phyloP scores from a whole-genome alignment of 2,888 invertebrate species.

The Plutella xylostella region DNA sequence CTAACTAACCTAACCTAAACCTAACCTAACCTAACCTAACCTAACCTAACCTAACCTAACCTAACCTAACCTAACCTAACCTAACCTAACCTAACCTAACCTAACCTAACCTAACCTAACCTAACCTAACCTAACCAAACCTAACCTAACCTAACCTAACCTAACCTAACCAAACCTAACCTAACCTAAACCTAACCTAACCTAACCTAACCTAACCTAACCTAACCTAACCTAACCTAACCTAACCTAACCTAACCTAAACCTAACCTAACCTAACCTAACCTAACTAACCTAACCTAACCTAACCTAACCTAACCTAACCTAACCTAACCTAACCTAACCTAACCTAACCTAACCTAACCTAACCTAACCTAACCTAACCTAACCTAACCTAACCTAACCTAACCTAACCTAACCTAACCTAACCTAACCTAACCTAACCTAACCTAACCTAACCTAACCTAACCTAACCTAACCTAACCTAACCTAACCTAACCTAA shows the following conservation, averaged over 20 bases:
- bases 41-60: conserved; percentile 8
- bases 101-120: conserved; percentile 14
- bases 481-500: conserved; percentile 14
- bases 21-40: conserved; percentile 5
- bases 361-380: conserved; percentile 11
- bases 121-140: no score
- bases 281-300: conserved; percentile 9
- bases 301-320: conserved; percentile 15
- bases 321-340: no score
- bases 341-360: no score
- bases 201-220: no score
- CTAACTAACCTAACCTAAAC: no score
- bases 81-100: conserved; percentile 15
- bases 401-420: conserved; percentile 10
- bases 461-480: conserved; percentile 13
- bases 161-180: conserved; percentile 7
- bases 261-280: conserved; percentile 14
- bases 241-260: no score
- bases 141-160: conserved; percentile 14
- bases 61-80: conserved; percentile 9
- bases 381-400: conserved; percentile 12
- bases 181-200: no score
- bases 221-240: conserved; percentile 9
- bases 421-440: conserved; percentile 12
- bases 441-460: conserved; percentile 5